These are phyloP conservation scores for Probosciger aterrimus DNA, from an alignment of 2,113 vertebrate species.

Conservation along the genomic window DNA sequence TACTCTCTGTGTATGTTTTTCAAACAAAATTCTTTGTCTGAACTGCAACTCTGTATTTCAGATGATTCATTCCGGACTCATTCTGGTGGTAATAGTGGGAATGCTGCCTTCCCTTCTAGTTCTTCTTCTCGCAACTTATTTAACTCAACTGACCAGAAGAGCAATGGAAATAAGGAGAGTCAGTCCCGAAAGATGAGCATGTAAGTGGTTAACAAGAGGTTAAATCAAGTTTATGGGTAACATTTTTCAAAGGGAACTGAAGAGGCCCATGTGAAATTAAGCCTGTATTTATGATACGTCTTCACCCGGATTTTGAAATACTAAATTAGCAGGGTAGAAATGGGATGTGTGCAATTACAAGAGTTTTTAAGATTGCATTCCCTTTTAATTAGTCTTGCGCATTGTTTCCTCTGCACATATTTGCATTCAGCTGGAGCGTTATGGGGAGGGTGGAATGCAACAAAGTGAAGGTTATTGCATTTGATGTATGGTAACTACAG, in stretches of 20 bases:
- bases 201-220: conserved; percentile 72
- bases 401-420: neutral
- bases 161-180: conserved; percentile 79
- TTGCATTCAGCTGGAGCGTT: neutral
- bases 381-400: neutral
- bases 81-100: conserved; percentile 71
- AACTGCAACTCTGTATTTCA: conserved; percentile 56
- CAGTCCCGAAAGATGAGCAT: conserved; percentile 85
- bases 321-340: neutral
- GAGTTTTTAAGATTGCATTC: neutral
- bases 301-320: neutral
- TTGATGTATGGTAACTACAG: neutral
- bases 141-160: conserved; percentile 78
- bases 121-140: conserved; percentile 76
- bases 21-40: neutral
- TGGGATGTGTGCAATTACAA: neutral
- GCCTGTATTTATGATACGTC: neutral
- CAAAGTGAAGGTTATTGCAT: neutral
- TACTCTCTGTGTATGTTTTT: neutral
- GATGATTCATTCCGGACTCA: conserved; percentile 82
- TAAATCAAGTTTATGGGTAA: neutral
- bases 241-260: neutral
- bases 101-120: conserved; percentile 67
- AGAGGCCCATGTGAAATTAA: neutral
- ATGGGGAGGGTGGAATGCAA: neutral